Evolutionary conservation across 2,113 vertebrate species (phyloP).

Genomic region (Phylloscopus trochilus): DNA sequence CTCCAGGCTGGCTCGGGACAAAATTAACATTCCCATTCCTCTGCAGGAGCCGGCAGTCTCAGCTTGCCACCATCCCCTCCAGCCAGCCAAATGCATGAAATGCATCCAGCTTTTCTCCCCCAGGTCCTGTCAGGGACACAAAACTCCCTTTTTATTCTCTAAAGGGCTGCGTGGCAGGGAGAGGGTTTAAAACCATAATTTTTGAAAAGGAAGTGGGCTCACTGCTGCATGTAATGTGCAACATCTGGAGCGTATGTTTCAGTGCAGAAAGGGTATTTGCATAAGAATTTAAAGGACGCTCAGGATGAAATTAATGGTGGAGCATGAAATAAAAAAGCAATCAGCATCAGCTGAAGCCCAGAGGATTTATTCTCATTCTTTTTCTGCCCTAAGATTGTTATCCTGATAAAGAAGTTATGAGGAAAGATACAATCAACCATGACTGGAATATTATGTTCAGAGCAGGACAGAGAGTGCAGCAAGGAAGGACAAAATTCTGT

Average conservation of each 20-base stretch:
- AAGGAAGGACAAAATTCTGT: neutral
- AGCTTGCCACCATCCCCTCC: neutral
- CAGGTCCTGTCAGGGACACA: rapidly evolving
- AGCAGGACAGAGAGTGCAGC: neutral
- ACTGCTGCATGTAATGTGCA: neutral
- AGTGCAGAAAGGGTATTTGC: neutral
- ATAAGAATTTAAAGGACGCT: neutral
- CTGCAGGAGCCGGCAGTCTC: neutral
- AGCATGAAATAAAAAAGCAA: neutral
- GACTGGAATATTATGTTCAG: neutral
- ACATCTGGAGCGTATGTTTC: neutral
- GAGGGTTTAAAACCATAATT: neutral
- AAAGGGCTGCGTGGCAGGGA: rapidly evolving
- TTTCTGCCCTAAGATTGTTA: neutral
- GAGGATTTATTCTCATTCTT: neutral
- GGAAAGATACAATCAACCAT: neutral
- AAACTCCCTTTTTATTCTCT: neutral
- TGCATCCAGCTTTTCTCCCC: neutral
- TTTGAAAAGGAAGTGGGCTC: neutral
- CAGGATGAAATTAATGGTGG: neutral
- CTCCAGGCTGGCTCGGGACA: neutral
- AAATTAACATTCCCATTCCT: neutral
- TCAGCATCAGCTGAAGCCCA: neutral
- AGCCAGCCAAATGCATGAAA: neutral
- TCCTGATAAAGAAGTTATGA: neutral